Evolutionary conservation across 2,113 vertebrate species (phyloP), one percentile per base, ranked within the genome.

Genomic region (Ceyx melanurus): DNA sequence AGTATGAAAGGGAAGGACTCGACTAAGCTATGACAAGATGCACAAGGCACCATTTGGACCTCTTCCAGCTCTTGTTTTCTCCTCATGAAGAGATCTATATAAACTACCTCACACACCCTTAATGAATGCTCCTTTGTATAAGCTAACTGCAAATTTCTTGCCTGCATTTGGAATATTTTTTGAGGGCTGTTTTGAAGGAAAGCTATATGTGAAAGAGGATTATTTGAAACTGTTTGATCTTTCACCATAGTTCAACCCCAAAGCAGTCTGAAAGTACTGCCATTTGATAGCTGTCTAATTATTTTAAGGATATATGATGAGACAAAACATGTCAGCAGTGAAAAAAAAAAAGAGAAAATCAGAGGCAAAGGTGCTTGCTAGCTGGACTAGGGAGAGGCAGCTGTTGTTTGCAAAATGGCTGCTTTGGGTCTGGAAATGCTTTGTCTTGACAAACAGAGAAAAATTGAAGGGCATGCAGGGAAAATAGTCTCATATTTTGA

Each of bases 321-420:
- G 71, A 64, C 42, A 89, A 90, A 92, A 84, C 11, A 54, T 42
- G 54, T 74, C 89, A 76, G 58, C 37, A 89, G 10, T 22, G 13
- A 29, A 87, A 66, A 71, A 23, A 29, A 66, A 71, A 86, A 87
- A 46, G 10, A 70, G 20, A 60, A 82, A 91, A 74, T 37, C 29
- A 86, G 72, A 82, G 67, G 60, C 76, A 75, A 95, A 77, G n/a
- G 51, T 83, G 11, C n/a, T 74, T 92, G 75, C 82, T 92, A 94
- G 94, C 78, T 91, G 84, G 89, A 82, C 28, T 15, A 45, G 28
- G 18, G 28, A 91, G 43, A 93, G 26, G 56, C 84, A 91, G 87
- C 53, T 89, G 81, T 37, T 73, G 84, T 65, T 73, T 89, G 67
- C 86, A 94, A 88, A 93, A 94, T 74, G 84, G 51, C 45, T 79